Percentiles rank a stretch among this genome's conserved stretches.
Evolutionary conservation across 2,888 invertebrate genomes (phyloP).

Genomic region (Tenthredo amoena): DNA sequence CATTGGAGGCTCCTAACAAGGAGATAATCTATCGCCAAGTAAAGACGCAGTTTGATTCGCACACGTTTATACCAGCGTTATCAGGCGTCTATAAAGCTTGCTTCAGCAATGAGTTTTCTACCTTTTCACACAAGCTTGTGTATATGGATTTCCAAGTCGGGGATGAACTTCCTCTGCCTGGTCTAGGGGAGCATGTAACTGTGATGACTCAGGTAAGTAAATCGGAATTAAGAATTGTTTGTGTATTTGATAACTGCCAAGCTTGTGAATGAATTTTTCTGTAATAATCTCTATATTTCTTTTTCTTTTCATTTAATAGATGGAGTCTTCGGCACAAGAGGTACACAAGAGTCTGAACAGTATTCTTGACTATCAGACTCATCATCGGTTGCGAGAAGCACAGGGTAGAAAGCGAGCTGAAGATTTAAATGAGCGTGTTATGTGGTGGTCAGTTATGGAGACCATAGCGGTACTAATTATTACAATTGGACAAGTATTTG

Average conservation of each 20-base stretch:
- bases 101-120: constrained; percentile 99
- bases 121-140: constrained; percentile 98
- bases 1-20: constrained; percentile 91
- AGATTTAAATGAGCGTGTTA: constrained; percentile 96
- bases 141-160: constrained; percentile 99
- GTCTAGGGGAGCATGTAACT: constrained; percentile 92
- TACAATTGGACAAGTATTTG: constrained; percentile 93
- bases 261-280: not conserved
- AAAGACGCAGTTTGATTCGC: constrained; percentile 97
- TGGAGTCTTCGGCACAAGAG: constrained; percentile 95
- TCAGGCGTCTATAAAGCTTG: constrained; percentile 92
- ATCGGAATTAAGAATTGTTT: constrained; percentile 1
- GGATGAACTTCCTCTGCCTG: constrained; percentile 91
- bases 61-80: constrained; percentile 88
- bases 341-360: constrained; percentile 94
- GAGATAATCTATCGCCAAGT: constrained; percentile 94
- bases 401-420: constrained; percentile 97
- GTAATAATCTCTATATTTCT: not conserved
- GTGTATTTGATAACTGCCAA: not conserved
- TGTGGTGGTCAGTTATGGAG: constrained; percentile 96
- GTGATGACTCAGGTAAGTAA: constrained; percentile 92
- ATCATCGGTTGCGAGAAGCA: constrained; percentile 96
- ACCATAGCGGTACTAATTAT: constrained; percentile 91
- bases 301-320: constrained; percentile 80
- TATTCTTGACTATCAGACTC: constrained; percentile 97